Percentiles rank a stretch among this genome's conserved stretches.
These are phyloP conservation scores for Vespertilio murinus DNA, from an alignment of 2,797 vertebrate species.

Conservation along the genomic window DNA sequence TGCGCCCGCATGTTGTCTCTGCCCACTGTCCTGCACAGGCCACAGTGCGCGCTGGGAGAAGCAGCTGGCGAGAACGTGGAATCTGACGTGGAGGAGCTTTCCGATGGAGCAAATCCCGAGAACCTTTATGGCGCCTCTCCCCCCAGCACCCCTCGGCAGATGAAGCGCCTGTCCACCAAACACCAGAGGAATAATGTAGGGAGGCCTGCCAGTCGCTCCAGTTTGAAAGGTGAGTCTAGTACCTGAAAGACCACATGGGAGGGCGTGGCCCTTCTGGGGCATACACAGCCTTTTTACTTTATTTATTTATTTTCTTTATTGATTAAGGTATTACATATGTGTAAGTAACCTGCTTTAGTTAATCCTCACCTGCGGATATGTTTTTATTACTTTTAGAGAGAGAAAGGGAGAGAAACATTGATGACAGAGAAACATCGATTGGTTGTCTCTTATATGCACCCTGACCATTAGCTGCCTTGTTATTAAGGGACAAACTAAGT, in stretches of 20 bases:
- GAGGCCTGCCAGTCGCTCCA: slow-evolving; percentile 85
- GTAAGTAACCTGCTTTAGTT: background rate
- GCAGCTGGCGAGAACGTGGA: slow-evolving; percentile 85
- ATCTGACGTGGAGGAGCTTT: slow-evolving; percentile 89
- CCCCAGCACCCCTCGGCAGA: slow-evolving; percentile 92
- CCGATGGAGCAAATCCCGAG: slow-evolving; percentile 90
- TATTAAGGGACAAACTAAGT: background rate
- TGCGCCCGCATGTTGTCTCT: background rate
- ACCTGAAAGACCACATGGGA: fast-evolving
- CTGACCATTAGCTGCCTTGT: background rate
- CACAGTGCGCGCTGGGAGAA: slow-evolving; percentile 85
- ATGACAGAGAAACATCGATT: background rate
- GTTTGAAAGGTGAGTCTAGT: slow-evolving; percentile 87
- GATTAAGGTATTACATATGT: too few species aligned
- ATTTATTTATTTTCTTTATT: too few species aligned
- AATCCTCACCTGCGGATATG: background rate
- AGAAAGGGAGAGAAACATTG: background rate
- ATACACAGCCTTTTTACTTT: background rate
- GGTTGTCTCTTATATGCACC: background rate
- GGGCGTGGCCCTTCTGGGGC: background rate
- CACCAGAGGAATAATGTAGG: slow-evolving; percentile 89
- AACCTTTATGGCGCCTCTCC: slow-evolving; percentile 91
- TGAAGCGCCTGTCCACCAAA: slow-evolving; percentile 95
- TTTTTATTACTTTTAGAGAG: background rate
- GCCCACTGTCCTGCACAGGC: slow-evolving; percentile 83